Evolutionary conservation across 2,888 invertebrate species (phyloP), one percentile per base, ranked within the genome.

Genomic region (Herminia tarsipennalis): DNA sequence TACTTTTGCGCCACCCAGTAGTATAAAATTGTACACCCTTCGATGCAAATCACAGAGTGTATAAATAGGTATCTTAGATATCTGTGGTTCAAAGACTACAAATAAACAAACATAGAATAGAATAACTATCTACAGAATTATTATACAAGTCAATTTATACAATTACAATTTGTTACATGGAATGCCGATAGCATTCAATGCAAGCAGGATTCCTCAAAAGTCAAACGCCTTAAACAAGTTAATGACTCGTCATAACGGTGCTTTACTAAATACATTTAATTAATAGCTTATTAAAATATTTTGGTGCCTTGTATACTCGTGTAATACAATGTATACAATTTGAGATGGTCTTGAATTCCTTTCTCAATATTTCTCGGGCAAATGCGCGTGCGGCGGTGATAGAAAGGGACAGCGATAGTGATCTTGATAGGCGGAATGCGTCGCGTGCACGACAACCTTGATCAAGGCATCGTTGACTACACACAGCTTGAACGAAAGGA

Each of bases 351-450:
- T 42, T 49, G 18, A 52, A 64, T 64, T 61, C 58, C 52, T 48
- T 30, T 33, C 43, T 14, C 50, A 55, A 47, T 56, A 50, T 52
- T 66, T 66, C 66, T 60, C 60, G 55, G 55, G 40, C 46, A 44
- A 9, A 56, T 46, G 43, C 10, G 6, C 20, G 14, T 27, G 27
- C 47, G 65, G 39, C 41, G 43, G 45, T 41, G 56, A 48, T 43
- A 54, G 66, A 75, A 49, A 62, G 73, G 59, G 73, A 74, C 9
- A 55, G 62, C 60, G 66, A 71, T 75, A 73, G 39, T 58, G 63
- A 68, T 76, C 66, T 76, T 53, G 66, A 70, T 66, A 59, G 54
- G 53, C 40, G 76, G 78, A 62, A 77, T 78, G 78, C 68, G 67
- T 68, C 49, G 55, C 54, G 66, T 66, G 66, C 60, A 55, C 51